These are phyloP conservation scores for Sciurus niger DNA, from an alignment of 2,113 vertebrate genomes.

Conservation along the genomic window DNA sequence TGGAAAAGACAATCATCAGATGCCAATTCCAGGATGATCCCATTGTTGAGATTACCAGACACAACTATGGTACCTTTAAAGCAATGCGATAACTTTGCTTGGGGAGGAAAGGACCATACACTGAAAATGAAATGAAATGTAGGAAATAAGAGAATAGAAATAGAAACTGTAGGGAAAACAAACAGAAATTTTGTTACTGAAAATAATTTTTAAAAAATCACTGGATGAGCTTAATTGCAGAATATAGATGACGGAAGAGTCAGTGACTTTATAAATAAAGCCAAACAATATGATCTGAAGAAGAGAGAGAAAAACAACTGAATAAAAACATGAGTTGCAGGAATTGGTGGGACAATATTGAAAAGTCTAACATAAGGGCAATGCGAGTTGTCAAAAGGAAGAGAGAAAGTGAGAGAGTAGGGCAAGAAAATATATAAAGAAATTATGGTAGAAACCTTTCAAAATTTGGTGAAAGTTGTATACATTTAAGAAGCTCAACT, in stretches of 20 bases:
- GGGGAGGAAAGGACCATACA: background rate
- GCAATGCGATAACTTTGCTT: background rate
- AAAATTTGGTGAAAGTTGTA: conserved; percentile 13
- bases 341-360: background rate
- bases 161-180: background rate
- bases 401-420: background rate
- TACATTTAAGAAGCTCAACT: background rate
- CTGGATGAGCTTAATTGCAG: background rate
- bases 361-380: background rate
- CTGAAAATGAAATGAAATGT: background rate
- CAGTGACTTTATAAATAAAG: background rate
- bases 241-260: background rate
- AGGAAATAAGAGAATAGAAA: background rate
- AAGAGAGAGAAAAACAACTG: background rate
- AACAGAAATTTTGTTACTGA: background rate
- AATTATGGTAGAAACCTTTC: background rate
- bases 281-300: background rate
- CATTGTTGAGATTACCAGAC: background rate
- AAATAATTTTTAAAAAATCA: conserved; percentile 9
- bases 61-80: background rate
- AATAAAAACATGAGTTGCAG: background rate
- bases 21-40: background rate
- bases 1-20: background rate
- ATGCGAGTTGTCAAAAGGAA: background rate
- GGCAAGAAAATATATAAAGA: background rate